Conservation (phyloP, 2,888 invertebrate species). For the Margaritifera margaritifera region DNA sequence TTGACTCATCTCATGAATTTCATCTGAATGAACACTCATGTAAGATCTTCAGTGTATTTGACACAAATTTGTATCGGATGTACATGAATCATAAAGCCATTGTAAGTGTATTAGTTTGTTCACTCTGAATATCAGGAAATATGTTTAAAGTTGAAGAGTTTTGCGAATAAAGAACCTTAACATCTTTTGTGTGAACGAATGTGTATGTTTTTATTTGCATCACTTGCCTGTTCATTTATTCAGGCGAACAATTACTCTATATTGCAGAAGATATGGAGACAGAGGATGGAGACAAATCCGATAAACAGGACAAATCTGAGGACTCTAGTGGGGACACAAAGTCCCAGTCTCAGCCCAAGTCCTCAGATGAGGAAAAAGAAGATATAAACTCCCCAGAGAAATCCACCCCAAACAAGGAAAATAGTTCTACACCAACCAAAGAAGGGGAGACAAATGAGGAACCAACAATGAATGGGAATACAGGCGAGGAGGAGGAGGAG, state of each 20-base stretch:
- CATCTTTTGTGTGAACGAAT: no score
- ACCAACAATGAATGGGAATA: conserved; percentile 64
- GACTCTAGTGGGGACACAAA: conserved; percentile 5
- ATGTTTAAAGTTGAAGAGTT: no score
- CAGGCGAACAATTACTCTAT: neutral
- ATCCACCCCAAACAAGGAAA: conserved; percentile 4
- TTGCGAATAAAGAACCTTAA: no score
- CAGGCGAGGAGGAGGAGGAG: conserved; percentile 34
- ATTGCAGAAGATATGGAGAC: conserved; percentile 48
- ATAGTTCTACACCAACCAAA: neutral
- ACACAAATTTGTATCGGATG: no score
- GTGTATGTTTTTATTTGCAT: no score
- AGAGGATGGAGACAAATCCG: conserved; percentile 40
- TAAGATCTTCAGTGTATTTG: no score
- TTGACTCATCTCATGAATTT: no score
- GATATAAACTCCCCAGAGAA: conserved; percentile 7
- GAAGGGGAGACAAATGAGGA: conserved; percentile 72
- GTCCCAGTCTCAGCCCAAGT: conserved; percentile 5
- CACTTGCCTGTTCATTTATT: no score
- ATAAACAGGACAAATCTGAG: conserved; percentile 17
- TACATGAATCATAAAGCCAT: no score
- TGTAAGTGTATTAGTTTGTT: no score
- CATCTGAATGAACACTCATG: no score
- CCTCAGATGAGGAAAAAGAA: conserved; percentile 12
- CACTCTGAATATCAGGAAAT: no score